Evolutionary conservation across 2,797 vertebrate genomes (phyloP), one percentile per base, ranked within the genome.

Genomic region (Hoplostethus atlanticus): DNA sequence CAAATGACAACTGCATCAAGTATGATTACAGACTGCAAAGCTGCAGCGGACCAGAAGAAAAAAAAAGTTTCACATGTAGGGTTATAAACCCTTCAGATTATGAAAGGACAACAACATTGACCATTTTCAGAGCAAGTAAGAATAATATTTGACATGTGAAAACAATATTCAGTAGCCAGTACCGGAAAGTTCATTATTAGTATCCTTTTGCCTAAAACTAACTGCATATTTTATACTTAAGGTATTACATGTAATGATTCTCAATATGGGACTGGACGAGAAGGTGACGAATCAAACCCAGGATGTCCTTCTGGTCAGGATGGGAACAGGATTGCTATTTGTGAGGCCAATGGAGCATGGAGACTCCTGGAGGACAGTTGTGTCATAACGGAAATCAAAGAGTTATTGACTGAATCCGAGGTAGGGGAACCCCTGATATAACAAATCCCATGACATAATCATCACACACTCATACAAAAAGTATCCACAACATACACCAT

Each of bases 311-410:
- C 0, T 40, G 86, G 76, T 46, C 76, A 64, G 44, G 46, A 67
- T 1, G 92, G 93, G 4, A 17, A 0, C 3, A 85, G 16, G 31
- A 68, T 1, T 6, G 89, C 86, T 0, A 0, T 0, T 5, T 94
- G 94, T 73, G 5, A 38, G 38, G 1, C 0, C 3, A 48, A 17
- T 7, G 16, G 55, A 67, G 0, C 1, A 0, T 94, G 94, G 92
- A 61, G 0, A 44, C 3, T 38, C 38, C 0, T 3, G 0, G 2
- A 12, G 8, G 63, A 92, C 47, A 77, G 54, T 7, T 94, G 93
- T 72, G 75, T 93, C 9, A 0, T 93, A 16, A 48, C 17, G 2
- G 2, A 2, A 76, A 91, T 94, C 55, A 81, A 71, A 3, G 56
- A 87, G 1, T 52, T 93, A 34, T 3, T 88, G 0, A 60, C 59